Evolutionary conservation across 2,797 vertebrate species (phyloP).

Genomic region (Characodon lateralis): DNA sequence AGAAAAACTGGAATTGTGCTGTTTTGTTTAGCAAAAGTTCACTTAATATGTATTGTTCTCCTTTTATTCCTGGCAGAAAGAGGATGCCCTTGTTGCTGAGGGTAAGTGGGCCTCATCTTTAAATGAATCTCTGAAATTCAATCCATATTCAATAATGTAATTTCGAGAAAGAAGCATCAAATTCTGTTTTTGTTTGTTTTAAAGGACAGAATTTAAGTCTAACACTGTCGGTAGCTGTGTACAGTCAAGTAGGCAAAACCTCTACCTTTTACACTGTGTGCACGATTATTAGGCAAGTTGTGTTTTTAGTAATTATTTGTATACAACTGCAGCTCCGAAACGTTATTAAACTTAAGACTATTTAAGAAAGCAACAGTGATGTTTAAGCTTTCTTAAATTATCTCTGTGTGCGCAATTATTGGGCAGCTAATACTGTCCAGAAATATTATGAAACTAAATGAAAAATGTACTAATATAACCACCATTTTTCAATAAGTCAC

Average conservation of each 20-base stretch:
- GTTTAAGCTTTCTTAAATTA: not conserved
- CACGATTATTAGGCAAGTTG: slow-evolving; percentile 3
- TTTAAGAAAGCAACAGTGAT: not conserved
- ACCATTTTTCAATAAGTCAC: not conserved
- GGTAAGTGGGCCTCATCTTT: slow-evolving; percentile 77
- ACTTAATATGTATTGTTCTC: slow-evolving; percentile 75
- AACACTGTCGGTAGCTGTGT: not conserved
- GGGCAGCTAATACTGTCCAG: not conserved
- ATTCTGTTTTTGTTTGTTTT: slow-evolving; percentile 12
- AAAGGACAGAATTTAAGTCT: slow-evolving; percentile 6
- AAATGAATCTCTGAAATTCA: slow-evolving; percentile 3
- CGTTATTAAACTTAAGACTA: not conserved
- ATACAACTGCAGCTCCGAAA: not conserved
- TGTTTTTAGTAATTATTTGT: not conserved
- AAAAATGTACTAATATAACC: not conserved
- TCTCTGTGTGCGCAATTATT: not conserved
- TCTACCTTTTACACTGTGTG: not conserved
- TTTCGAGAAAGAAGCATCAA: slow-evolving; percentile 7
- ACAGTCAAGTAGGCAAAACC: not conserved
- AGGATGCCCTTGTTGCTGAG: slow-evolving; percentile 68
- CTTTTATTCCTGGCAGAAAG: slow-evolving; percentile 80
- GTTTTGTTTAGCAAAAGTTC: slow-evolving; percentile 53
- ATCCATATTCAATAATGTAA: slow-evolving; percentile 9
- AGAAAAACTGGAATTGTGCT: slow-evolving; percentile 37
- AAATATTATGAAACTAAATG: not conserved